Evolutionary conservation across 2,797 vertebrate species (phyloP), one percentile per base, ranked within the genome.

Genomic region (Prunella strophiata): DNA sequence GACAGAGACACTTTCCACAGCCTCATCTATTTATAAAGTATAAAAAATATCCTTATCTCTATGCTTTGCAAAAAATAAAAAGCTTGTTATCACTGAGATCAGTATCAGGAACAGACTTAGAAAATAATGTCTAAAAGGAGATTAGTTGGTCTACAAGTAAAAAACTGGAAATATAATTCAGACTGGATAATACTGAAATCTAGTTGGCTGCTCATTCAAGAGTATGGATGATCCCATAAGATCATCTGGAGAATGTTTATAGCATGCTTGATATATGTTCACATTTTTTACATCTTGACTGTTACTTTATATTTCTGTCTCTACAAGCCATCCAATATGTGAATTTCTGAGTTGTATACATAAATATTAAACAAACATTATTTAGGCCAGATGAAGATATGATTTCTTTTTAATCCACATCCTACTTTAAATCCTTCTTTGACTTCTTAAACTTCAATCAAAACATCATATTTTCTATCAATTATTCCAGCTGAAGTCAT

Each of bases 401-500:
- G 74, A 13, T 75, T 80, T 82, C 7, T 67, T 85, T 92, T 85
- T 38, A 79, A 85, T 59, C 50, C 67, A 75, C 51, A 63, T 63
- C 22, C 55, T 67, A n/a, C 25, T 77, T 91, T 55, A 95, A 93
- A 85, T 50, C 16, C 30, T 83, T 62, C 58, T 83, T 93, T 82
- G 51, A 90, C n/a, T 89, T 94, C 84, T 65, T 73, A 91, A 63
- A 74, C 29, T 91, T 93, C 83, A 85, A 80, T 70, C 15, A 75
- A 91, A 91, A 94, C 32, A 89, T 34, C 22, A 7, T 32, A 90
- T 96, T 93, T 97, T 96, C 93, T 94, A 71, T 86, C 89, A 91
- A 94, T 96, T 97, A 96, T 93, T 96, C 74, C 42, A n/a, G 73
- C 77, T 94, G 88, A 95, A 91, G 66, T 63, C 13, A 96, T 95